Evolutionary conservation across 1,140 invertebrate species (phyloP).

Genomic region (Choristoneura fumiferana): DNA sequence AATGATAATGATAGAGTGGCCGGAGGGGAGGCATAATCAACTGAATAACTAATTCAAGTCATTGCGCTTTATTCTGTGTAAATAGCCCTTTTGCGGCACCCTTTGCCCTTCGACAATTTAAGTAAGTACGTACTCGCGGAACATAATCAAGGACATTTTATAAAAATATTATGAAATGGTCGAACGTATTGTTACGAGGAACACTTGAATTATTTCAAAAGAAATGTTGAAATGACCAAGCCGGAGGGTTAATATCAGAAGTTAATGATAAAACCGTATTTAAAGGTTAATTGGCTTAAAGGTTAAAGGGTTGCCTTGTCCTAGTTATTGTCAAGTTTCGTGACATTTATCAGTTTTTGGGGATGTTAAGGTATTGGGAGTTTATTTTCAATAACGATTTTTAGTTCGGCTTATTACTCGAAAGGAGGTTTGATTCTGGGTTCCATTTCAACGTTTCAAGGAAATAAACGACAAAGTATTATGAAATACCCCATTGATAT

Average conservation of each 20-base stretch:
- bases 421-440: no score
- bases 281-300: constrained; percentile 34
- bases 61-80: constrained; percentile 56
- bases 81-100: constrained; percentile 61
- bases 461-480: no score
- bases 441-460: no score
- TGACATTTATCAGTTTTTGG: not conserved
- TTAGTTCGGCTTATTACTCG: no score
- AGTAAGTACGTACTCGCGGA: constrained; percentile 33
- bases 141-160: constrained; percentile 41
- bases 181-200: constrained; percentile 22
- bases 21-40: constrained; percentile 69
- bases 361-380: no score
- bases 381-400: no score
- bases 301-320: constrained; percentile 29
- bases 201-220: constrained; percentile 13
- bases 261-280: constrained; percentile 24
- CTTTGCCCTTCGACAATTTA: constrained; percentile 40
- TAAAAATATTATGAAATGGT: constrained; percentile 42
- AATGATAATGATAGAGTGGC: constrained; percentile 74
- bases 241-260: constrained; percentile 15
- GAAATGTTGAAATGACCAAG: constrained; percentile 15
- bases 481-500: no score
- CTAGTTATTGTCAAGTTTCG: constrained; percentile 23
- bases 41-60: constrained; percentile 76